Conservation (phyloP, 2,113 vertebrate genomes). For the Melanotaenia duboulayi region DNA sequence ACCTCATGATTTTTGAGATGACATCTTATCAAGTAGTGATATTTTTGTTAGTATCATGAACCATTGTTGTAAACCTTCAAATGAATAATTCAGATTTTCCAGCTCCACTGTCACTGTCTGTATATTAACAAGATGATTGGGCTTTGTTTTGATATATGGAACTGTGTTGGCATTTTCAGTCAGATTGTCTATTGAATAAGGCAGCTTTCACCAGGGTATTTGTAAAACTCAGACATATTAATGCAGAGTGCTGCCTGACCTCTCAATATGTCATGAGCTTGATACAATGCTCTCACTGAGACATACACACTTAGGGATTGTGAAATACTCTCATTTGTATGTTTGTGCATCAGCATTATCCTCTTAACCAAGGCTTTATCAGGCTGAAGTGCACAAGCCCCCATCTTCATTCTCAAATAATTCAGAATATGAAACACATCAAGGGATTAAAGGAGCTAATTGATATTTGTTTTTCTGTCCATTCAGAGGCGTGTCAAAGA, state of each 20-base stretch:
- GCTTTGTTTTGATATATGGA: background rate
- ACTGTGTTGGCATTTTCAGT: background rate
- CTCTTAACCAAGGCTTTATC: slow-evolving; percentile 35
- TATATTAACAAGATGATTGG: background rate
- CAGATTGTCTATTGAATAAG: background rate
- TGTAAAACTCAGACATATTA: background rate
- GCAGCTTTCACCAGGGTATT: background rate
- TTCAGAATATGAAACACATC: slow-evolving; percentile 38
- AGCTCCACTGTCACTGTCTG: background rate
- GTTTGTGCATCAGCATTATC: slow-evolving; percentile 49
- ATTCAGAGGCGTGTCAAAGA: slow-evolving; percentile 53
- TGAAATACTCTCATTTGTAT: slow-evolving; percentile 16
- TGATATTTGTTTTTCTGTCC: slow-evolving; percentile 63
- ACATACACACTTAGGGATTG: background rate
- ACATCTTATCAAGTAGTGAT: background rate
- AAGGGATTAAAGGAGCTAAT: slow-evolving; percentile 54
- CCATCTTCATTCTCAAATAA: background rate
- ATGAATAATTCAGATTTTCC: background rate
- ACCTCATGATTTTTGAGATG: background rate
- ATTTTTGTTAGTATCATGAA: background rate
- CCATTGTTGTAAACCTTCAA: background rate
- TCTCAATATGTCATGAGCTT: background rate
- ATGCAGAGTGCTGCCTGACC: background rate
- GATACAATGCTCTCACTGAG: background rate
- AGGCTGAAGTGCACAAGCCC: slow-evolving; percentile 7